A percentile compares a stretch with the other conserved stretches of the same genome.
phyloP scores from a whole-genome alignment of 2,113 vertebrate genomes.

The Gnathonemus echidnorhynchus region DNA sequence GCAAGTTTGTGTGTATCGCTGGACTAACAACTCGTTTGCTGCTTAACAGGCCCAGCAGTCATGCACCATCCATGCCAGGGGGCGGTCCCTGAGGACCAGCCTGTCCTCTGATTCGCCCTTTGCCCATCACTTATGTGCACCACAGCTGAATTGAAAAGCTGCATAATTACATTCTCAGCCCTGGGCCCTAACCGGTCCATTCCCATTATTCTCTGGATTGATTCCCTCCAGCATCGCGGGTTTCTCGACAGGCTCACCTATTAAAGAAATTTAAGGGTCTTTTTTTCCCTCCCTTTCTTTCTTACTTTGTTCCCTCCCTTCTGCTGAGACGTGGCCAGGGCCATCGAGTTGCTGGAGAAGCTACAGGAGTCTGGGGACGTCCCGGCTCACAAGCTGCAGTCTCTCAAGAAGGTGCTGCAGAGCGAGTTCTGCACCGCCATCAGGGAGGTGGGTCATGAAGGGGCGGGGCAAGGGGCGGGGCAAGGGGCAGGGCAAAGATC shows the following conservation, averaged over 20 bases:
- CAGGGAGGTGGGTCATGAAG: constrained; percentile 79
- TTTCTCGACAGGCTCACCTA: constrained; percentile 22
- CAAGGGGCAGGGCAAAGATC: neutral
- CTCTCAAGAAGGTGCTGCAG: constrained; percentile 95
- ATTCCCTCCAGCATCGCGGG: constrained; percentile 32
- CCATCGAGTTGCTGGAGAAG: constrained; percentile 94
- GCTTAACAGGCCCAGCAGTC: constrained; percentile 4
- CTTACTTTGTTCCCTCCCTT: neutral
- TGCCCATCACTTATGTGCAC: constrained; percentile 23
- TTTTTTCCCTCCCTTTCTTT: constrained; percentile 1
- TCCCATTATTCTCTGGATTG: constrained; percentile 46
- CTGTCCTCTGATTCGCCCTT: constrained; percentile 7
- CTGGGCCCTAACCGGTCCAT: constrained; percentile 37
- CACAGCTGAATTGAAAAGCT: constrained; percentile 31
- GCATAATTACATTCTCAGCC: constrained; percentile 33
- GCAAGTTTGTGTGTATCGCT: constrained; percentile 4
- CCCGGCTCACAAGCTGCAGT: constrained; percentile 91
- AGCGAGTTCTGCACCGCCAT: constrained; percentile 99
- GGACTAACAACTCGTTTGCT: constrained; percentile 22
- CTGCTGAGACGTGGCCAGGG: constrained; percentile 83
- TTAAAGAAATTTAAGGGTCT: constrained; percentile 38
- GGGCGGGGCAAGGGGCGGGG: neutral
- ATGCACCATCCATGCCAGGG: neutral
- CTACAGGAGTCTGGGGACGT: constrained; percentile 93
- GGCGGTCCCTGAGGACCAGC: neutral